phyloP scores from a whole-genome alignment of 2,888 invertebrate genomes.

The Biston betularia region DNA sequence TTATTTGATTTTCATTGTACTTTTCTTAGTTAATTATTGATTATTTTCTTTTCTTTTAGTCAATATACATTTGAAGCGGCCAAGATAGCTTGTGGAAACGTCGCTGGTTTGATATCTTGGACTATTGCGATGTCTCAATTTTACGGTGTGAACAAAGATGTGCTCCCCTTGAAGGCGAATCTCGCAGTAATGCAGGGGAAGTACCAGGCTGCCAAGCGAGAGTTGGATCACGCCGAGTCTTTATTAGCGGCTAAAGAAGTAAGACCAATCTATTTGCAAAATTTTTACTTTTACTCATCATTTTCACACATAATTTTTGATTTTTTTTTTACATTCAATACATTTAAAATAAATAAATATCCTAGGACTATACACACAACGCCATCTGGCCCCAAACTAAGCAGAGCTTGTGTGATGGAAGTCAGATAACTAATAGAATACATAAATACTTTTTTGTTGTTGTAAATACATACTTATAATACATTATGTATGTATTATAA shows the following conservation, averaged over 20 bases:
- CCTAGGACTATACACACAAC: too few relatives aligned
- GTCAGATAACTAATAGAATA: too few relatives aligned
- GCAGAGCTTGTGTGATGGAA: too few relatives aligned
- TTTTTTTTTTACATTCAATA: too few relatives aligned
- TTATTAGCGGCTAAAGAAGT: conserved; percentile 83
- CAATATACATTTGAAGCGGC: conserved; percentile 93
- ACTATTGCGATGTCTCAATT: conserved; percentile 94
- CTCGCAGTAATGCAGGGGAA: conserved; percentile 92
- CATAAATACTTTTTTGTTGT: too few relatives aligned
- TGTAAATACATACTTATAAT: too few relatives aligned
- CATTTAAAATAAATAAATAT: too few relatives aligned
- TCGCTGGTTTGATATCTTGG: conserved; percentile 96
- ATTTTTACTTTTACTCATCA: neutral
- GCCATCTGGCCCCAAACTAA: too few relatives aligned
- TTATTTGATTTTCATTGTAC: too few relatives aligned
- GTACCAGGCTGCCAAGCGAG: conserved; percentile 88
- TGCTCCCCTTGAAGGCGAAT: conserved; percentile 93
- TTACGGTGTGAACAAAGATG: conserved; percentile 95
- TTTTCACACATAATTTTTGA: too few relatives aligned
- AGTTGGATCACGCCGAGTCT: conserved; percentile 87
- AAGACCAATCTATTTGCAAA: neutral
- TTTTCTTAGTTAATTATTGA: too few relatives aligned
- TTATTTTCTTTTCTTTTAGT: conserved; percentile 48
- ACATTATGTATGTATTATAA: too few relatives aligned
- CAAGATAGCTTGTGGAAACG: conserved; percentile 95